A percentile compares a stretch with the other conserved stretches of the same genome.
Conservation (phyloP, 2,113 vertebrate genomes). For the Mormyrus iriodes region DNA sequence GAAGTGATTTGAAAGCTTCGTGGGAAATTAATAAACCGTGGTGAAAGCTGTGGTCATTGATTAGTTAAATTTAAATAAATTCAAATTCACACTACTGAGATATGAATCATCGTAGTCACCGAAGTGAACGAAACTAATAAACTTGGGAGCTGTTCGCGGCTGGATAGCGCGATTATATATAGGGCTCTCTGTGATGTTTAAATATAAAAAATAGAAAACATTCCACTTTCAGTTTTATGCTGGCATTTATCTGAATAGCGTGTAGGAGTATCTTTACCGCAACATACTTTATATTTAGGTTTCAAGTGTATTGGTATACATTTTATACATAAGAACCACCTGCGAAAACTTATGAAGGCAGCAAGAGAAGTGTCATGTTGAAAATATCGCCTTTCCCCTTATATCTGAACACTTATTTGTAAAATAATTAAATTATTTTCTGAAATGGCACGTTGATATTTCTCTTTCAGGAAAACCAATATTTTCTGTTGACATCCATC, state of each 20-base stretch:
- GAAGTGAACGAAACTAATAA: neutral
- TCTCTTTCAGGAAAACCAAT: conserved; percentile 85
- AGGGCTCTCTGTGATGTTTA: neutral
- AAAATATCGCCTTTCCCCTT: neutral
- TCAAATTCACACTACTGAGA: neutral
- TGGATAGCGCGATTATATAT: neutral
- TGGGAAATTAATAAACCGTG: neutral
- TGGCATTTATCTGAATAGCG: neutral
- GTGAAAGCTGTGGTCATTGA: neutral
- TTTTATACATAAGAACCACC: neutral
- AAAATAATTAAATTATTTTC: neutral
- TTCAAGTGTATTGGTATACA: neutral
- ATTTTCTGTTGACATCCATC: conserved; percentile 98
- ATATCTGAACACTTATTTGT: neutral
- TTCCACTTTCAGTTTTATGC: neutral
- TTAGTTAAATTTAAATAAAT: neutral
- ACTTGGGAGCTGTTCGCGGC: neutral
- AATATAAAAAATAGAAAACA: neutral
- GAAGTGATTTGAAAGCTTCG: neutral
- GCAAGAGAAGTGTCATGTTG: neutral
- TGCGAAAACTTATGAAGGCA: neutral
- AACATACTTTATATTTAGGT: neutral
- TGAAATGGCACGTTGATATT: neutral
- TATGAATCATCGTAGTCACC: neutral
- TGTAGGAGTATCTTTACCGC: neutral